Percentiles rank a stretch among this genome's conserved stretches.
phyloP scores from a whole-genome alignment of 2,888 invertebrate species.

The Limulus polyphemus region DNA sequence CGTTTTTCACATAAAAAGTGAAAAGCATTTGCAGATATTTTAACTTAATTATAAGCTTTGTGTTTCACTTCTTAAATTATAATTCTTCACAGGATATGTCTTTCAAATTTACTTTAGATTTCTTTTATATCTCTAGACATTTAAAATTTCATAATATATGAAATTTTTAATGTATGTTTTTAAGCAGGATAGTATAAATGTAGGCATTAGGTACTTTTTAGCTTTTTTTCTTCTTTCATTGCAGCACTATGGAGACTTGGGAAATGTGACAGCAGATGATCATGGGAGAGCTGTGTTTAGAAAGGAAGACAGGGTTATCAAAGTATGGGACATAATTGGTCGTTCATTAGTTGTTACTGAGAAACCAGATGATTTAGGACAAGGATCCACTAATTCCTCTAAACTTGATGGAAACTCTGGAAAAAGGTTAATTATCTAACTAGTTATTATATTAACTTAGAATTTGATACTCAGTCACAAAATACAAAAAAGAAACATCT shows the following conservation, averaged over 20 bases:
- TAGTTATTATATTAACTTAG: neutral
- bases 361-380: slow-evolving; percentile 48
- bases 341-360: slow-evolving; percentile 61
- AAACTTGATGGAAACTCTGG: slow-evolving; percentile 52
- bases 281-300: slow-evolving; percentile 54
- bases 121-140: too few species aligned
- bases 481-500: too few species aligned
- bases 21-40: too few species aligned
- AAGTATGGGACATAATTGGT: slow-evolving; percentile 47
- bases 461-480: neutral
- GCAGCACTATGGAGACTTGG: slow-evolving; percentile 52
- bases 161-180: too few species aligned
- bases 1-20: too few species aligned
- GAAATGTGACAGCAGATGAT: slow-evolving; percentile 48
- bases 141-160: too few species aligned
- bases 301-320: slow-evolving; percentile 46
- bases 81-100: too few species aligned
- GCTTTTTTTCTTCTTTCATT: slow-evolving; percentile 16
- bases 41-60: too few species aligned
- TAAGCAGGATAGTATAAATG: too few species aligned
- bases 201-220: neutral
- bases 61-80: too few species aligned
- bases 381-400: slow-evolving; percentile 42
- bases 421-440: slow-evolving; percentile 40
- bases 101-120: too few species aligned